These are phyloP conservation scores for Epistrophe eligans DNA, from an alignment of 2,888 invertebrate genomes.

Conservation along the genomic window DNA sequence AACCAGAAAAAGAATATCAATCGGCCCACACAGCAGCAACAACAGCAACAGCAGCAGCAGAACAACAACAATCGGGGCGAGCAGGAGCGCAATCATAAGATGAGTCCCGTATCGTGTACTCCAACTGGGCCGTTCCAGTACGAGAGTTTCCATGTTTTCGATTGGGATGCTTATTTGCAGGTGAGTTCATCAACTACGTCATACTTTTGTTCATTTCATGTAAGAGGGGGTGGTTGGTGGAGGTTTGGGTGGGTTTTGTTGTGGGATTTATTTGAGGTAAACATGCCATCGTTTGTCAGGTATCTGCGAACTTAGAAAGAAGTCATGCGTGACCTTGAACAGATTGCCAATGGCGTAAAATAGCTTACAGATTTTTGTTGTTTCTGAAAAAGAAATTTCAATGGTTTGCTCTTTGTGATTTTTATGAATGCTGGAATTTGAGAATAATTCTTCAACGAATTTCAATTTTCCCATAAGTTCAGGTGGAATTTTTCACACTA, in stretches of 20 bases:
- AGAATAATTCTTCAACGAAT: no score
- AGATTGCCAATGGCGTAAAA: conserved; percentile 19
- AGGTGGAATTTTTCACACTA: neutral
- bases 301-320: conserved; percentile 13
- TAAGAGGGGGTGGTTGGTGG: neutral
- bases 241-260: neutral
- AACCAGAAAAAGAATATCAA: conserved; percentile 91
- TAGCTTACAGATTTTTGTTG: neutral
- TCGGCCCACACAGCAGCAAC: conserved; percentile 80
- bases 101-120: conserved; percentile 82
- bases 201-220: neutral
- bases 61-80: conserved; percentile 79
- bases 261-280: neutral
- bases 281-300: conserved; percentile 3
- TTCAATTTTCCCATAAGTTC: neutral
- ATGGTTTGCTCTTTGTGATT: no score
- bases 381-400: no score
- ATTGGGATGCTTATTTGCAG: conserved; percentile 93
- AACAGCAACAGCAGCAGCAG: conserved; percentile 49
- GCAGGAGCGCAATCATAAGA: conserved; percentile 78
- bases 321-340: conserved; percentile 37
- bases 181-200: conserved; percentile 76
- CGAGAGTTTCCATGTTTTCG: conserved; percentile 92
- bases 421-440: neutral
- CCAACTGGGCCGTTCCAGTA: conserved; percentile 90